Evolutionary conservation across 2,888 invertebrate genomes (phyloP).

Genomic region (Tenthredo livida): DNA sequence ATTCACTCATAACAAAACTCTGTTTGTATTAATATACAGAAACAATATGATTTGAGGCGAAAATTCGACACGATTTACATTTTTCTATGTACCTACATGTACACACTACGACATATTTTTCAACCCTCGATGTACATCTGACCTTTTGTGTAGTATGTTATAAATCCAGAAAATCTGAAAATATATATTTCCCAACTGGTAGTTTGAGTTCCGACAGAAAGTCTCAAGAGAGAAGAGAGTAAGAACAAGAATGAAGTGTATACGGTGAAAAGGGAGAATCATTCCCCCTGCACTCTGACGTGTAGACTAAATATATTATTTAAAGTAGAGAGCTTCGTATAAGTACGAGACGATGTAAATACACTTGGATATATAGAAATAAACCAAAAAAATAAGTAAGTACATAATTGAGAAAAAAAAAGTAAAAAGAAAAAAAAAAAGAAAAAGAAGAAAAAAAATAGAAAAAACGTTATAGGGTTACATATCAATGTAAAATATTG

Average conservation of each 20-base stretch:
- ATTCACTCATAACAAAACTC: neutral
- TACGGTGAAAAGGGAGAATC: neutral
- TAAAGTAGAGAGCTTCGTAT: constrained; percentile 42
- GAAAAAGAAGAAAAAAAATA: neutral
- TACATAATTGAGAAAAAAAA: neutral
- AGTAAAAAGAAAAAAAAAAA: too few species aligned
- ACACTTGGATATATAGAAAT: constrained; percentile 31
- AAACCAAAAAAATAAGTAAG: neutral
- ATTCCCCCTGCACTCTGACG: constrained; percentile 23
- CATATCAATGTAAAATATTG: constrained; percentile 49
- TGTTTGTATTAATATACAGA: neutral
- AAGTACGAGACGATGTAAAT: constrained; percentile 37
- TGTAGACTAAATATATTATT: constrained; percentile 29
- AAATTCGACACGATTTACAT: neutral
- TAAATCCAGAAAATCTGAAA: neutral
- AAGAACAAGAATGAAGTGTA: neutral
- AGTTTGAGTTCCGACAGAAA: neutral
- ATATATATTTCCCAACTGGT: constrained; percentile 24
- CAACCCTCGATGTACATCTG: neutral
- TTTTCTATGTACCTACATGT: neutral
- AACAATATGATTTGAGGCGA: neutral
- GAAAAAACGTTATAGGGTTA: constrained; percentile 39
- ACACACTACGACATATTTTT: neutral
- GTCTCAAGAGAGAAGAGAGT: constrained; percentile 14
- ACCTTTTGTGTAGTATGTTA: neutral